Conservation (phyloP, 2,797 vertebrate species). For the Brotogeris chrysoptera region DNA sequence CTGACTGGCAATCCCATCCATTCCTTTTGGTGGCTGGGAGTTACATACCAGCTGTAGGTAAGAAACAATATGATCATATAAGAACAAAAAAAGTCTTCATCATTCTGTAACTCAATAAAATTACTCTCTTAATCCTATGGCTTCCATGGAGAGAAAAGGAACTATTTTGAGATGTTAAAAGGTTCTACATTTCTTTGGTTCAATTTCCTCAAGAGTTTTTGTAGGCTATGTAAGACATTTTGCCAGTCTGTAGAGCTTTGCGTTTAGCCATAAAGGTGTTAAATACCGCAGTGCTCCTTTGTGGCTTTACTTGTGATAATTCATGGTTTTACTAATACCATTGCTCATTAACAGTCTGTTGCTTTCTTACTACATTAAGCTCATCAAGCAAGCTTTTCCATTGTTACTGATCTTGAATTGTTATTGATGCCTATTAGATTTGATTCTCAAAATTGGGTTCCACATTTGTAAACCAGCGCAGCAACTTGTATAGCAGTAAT, state of each 20-base stretch:
- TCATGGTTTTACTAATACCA: slow-evolving; percentile 5
- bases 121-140: slow-evolving; percentile 1
- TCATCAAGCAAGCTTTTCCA: neutral
- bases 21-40: slow-evolving; percentile 55
- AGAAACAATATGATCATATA: neutral
- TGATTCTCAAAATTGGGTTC: neutral
- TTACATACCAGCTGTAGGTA: slow-evolving; percentile 50
- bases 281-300: neutral
- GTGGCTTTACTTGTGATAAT: neutral
- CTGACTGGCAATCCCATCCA: slow-evolving; percentile 52
- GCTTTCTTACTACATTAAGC: neutral
- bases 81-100: slow-evolving; percentile 6
- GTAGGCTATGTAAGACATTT: neutral
- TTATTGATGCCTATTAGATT: neutral
- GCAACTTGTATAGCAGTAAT: neutral
- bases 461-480: neutral
- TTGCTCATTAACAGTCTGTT: slow-evolving; percentile 20
- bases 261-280: neutral
- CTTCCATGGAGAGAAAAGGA: neutral
- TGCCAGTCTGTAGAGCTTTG: neutral
- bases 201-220: neutral
- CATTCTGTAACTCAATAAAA: neutral
- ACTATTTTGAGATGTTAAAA: neutral
- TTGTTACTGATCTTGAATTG: neutral
- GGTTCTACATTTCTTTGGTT: neutral